Evolutionary conservation across 92 coral and sea anemone genomes (phyloP).

Genomic region (Diadumene lineata): DNA sequence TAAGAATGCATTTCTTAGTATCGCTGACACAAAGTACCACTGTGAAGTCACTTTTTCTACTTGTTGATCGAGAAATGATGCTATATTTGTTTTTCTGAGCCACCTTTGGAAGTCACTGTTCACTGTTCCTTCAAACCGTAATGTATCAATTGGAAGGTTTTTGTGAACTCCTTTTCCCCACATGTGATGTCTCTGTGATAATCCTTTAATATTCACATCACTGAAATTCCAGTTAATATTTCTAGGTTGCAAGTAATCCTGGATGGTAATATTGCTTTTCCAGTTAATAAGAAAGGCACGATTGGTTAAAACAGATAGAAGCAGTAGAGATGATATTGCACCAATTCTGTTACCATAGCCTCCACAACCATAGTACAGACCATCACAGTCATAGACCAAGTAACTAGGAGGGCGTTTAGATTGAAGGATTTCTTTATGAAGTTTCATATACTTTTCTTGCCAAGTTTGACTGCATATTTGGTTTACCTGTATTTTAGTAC

Average conservation of each 20-base stretch:
- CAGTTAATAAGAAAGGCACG: constrained; percentile 71
- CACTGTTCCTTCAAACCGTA: neutral
- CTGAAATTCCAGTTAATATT: constrained; percentile 52
- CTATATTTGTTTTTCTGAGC: constrained; percentile 42
- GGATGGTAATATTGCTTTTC: constrained; percentile 48
- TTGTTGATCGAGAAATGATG: constrained; percentile 35
- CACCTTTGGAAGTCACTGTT: constrained; percentile 34
- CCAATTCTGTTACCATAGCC: constrained; percentile 76
- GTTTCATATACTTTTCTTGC: constrained; percentile 42
- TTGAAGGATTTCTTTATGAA: constrained; percentile 48
- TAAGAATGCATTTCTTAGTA: constrained; percentile 51
- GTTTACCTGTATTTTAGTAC: neutral
- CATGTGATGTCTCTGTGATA: constrained; percentile 45
- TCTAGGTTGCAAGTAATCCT: constrained; percentile 57
- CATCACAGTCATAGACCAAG: constrained; percentile 67
- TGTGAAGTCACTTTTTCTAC: constrained; percentile 62
- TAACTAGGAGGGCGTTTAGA: constrained; percentile 26
- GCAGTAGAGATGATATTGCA: constrained; percentile 57
- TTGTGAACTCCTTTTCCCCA: constrained; percentile 63
- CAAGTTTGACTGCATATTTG: constrained; percentile 45
- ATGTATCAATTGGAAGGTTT: constrained; percentile 23
- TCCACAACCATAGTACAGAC: constrained; percentile 62
- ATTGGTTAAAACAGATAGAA: constrained; percentile 63
- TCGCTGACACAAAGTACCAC: constrained; percentile 64
- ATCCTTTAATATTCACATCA: constrained; percentile 23